phyloP scores from a whole-genome alignment of 2,797 vertebrate species.

The Vultur gryphus region DNA sequence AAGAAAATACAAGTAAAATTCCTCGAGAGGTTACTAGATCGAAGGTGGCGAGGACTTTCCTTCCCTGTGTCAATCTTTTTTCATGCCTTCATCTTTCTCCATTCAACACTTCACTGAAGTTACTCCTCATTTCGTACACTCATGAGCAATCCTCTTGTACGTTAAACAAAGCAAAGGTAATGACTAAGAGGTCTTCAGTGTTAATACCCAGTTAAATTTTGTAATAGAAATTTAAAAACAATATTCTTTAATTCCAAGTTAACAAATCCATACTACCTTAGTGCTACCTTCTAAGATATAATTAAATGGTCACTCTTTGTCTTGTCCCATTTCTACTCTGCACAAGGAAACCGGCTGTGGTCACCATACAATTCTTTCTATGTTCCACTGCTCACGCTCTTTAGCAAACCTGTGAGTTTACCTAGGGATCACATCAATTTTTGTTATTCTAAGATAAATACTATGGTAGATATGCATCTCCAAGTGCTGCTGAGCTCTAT shows the following conservation, averaged over 20 bases:
- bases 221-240: neutral
- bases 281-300: neutral
- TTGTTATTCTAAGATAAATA: neutral
- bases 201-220: neutral
- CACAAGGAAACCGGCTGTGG: neutral
- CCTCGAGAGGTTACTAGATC: neutral
- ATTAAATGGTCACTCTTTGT: neutral
- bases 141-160: neutral
- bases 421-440: neutral
- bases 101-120: neutral
- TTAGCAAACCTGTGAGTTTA: neutral
- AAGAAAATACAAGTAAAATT: neutral
- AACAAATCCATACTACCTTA: neutral
- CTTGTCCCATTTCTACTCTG: neutral
- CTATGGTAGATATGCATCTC: neutral
- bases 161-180: neutral
- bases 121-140: neutral
- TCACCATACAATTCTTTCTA: neutral
- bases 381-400: neutral
- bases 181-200: neutral
- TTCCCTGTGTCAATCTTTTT: neutral
- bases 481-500: neutral
- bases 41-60: neutral
- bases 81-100: neutral
- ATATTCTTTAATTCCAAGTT: neutral